These are phyloP conservation scores for Allygus modestus DNA, from an alignment of 2,888 invertebrate species.

Conservation along the genomic window DNA sequence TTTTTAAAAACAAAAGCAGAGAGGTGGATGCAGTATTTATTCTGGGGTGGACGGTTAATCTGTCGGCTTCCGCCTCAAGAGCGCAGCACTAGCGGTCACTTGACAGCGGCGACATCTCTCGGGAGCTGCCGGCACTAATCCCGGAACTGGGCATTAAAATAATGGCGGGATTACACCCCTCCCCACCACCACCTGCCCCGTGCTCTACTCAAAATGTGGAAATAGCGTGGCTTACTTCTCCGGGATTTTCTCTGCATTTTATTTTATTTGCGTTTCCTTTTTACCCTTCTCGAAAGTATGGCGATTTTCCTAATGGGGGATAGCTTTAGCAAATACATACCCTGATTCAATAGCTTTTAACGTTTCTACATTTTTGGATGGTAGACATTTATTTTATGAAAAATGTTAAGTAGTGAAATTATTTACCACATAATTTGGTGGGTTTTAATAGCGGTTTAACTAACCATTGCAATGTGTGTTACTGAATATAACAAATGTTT, in stretches of 20 bases:
- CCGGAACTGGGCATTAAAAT: constrained; percentile 64
- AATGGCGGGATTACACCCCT: constrained; percentile 61
- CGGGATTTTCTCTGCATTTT: constrained; percentile 47
- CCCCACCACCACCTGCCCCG: constrained; percentile 22
- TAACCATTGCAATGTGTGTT: no score
- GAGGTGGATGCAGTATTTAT: constrained; percentile 61
- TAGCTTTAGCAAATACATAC: neutral
- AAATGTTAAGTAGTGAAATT: no score
- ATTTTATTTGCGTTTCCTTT: constrained; percentile 41
- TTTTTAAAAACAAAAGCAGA: constrained; percentile 55
- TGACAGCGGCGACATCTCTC: constrained; percentile 62
- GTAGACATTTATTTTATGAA: no score
- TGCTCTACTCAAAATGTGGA: constrained; percentile 43
- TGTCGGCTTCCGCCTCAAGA: constrained; percentile 60
- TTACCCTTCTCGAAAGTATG: neutral
- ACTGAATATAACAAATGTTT: no score
- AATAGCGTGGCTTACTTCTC: constrained; percentile 51
- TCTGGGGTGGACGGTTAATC: constrained; percentile 56
- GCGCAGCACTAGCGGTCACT: constrained; percentile 51
- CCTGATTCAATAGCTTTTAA: neutral
- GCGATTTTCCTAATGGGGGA: neutral
- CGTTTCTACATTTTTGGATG: neutral
- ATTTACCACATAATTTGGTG: no score
- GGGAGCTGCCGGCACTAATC: constrained; percentile 60
- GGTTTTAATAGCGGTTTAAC: no score